Conservation (phyloP, 2,113 vertebrate species). For the Hemibagrus wyckioides region DNA sequence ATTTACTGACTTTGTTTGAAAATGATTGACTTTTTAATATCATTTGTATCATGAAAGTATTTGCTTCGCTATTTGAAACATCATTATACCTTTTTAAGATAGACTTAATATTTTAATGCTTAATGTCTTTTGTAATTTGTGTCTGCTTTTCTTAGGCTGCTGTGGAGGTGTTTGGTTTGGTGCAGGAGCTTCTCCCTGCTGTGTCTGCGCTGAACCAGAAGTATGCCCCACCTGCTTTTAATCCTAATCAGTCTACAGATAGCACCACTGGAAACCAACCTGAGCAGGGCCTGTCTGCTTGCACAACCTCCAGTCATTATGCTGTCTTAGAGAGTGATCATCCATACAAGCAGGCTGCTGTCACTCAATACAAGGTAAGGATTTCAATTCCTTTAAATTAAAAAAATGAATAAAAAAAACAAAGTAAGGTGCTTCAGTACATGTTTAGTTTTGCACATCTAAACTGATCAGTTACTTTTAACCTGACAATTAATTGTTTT, state of each 20-base stretch:
- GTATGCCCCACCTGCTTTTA: conserved; percentile 96
- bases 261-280: conserved; percentile 96
- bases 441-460: neutral
- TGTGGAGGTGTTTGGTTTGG: conserved; percentile 95
- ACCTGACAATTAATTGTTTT: neutral
- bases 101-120: neutral
- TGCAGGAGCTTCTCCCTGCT: conserved; percentile 92
- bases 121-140: neutral
- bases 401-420: neutral
- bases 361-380: conserved; percentile 92
- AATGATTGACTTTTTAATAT: neutral
- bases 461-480: neutral
- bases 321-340: conserved; percentile 95
- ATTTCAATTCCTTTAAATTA: neutral
- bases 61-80: neutral
- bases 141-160: conserved; percentile 80
- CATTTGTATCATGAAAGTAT: neutral
- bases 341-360: conserved; percentile 92
- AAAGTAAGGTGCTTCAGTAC: neutral
- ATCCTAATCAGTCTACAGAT: conserved; percentile 98
- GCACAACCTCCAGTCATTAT: conserved; percentile 95
- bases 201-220: conserved; percentile 97
- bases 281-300: conserved; percentile 93
- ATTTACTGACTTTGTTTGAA: neutral
- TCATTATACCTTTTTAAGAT: neutral